Percentiles rank a stretch among this genome's conserved stretches.
These are phyloP conservation scores for Sporophila hypoxantha DNA, from an alignment of 2,113 vertebrate genomes.

Conservation along the genomic window DNA sequence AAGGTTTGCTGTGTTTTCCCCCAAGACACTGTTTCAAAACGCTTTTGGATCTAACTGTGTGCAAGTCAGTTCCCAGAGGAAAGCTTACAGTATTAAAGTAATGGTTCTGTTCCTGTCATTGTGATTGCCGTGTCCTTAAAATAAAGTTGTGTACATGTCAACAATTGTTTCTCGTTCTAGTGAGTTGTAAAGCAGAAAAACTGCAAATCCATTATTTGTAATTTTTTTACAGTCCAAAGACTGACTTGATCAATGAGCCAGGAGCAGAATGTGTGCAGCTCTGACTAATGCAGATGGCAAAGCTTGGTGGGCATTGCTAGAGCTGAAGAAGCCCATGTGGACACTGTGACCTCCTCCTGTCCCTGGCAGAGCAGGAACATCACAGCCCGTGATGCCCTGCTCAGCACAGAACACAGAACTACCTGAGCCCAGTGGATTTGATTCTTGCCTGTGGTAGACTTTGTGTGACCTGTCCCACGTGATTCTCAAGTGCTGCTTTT, in stretches of 20 bases:
- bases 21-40: conserved; percentile 55
- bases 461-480: conserved; percentile 6
- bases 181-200: conserved; percentile 22
- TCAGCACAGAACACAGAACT: neutral
- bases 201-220: neutral
- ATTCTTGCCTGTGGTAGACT: neutral
- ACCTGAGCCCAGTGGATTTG: neutral
- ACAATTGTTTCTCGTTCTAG: conserved; percentile 51
- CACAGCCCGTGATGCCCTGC: neutral
- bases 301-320: neutral
- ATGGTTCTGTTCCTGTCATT: conserved; percentile 52
- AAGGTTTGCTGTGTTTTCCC: conserved; percentile 66
- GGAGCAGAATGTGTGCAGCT: neutral
- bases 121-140: conserved; percentile 72
- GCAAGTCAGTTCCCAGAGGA: conserved; percentile 56
- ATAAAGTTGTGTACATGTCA: conserved; percentile 70
- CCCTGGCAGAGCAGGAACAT: neutral
- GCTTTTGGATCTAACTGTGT: conserved; percentile 47
- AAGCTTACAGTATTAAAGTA: conserved; percentile 65
- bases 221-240: conserved; percentile 30
- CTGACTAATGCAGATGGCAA: neutral
- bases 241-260: conserved; percentile 14
- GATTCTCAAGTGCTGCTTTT: conserved; percentile 15
- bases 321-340: conserved; percentile 10
- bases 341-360: neutral